Percentiles rank a stretch among this genome's conserved stretches.
These are phyloP conservation scores for Vulpes lagopus DNA, from an alignment of 2,113 vertebrate genomes.

Conservation along the genomic window DNA sequence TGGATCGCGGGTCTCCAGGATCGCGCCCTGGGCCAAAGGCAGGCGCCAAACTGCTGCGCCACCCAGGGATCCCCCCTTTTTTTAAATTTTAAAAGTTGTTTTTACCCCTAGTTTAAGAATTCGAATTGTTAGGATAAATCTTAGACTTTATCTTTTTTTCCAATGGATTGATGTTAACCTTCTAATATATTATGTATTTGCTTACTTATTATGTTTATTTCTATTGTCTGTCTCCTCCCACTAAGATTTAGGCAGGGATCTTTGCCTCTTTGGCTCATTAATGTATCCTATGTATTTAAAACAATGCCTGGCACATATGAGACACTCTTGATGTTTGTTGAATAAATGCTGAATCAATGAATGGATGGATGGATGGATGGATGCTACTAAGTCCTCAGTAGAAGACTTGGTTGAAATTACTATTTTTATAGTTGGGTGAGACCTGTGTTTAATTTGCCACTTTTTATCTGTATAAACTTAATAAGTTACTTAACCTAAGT, in stretches of 20 bases:
- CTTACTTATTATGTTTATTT: not conserved
- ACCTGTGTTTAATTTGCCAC: not conserved
- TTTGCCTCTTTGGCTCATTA: constrained; percentile 8
- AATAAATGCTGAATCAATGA: not conserved
- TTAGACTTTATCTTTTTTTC: not conserved
- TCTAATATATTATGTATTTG: not conserved
- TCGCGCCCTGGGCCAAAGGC: too few relatives aligned
- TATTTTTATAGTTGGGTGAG: not conserved
- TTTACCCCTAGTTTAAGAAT: constrained; percentile 21
- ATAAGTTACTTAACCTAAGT: not conserved
- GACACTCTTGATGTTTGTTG: not conserved
- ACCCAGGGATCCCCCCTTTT: too few relatives aligned
- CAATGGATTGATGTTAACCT: constrained; percentile 30
- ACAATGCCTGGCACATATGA: not conserved
- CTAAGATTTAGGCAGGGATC: not conserved
- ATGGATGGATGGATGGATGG: not conserved
- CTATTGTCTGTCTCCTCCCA: not conserved
- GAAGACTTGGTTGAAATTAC: not conserved
- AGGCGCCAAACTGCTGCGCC: too few relatives aligned
- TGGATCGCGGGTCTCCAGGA: too few relatives aligned
- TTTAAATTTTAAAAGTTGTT: not conserved
- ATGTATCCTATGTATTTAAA: not conserved
- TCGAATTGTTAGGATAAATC: not conserved
- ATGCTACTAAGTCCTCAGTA: not conserved
- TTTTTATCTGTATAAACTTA: not conserved